phyloP scores from a whole-genome alignment of 2,888 invertebrate species.

The Colletes collaris region DNA sequence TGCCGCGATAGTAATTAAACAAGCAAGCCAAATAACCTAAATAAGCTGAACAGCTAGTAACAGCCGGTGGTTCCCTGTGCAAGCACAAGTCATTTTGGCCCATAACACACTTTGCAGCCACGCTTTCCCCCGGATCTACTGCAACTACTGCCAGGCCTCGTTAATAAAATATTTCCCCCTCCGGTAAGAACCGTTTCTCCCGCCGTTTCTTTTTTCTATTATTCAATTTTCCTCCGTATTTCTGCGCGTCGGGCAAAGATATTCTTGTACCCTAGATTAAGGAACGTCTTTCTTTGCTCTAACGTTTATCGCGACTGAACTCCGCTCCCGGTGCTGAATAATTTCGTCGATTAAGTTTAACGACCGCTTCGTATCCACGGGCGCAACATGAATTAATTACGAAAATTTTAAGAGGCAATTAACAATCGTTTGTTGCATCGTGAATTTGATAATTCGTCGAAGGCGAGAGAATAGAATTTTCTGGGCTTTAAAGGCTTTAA shows the following conservation, averaged over 20 bases:
- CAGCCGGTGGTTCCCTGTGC: constrained; percentile 1
- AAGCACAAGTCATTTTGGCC: constrained; percentile 21
- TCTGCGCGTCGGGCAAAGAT: constrained; percentile 36
- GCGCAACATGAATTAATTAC: constrained; percentile 36
- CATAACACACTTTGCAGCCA: constrained; percentile 18
- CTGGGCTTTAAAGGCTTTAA: background rate
- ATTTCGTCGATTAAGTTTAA: constrained; percentile 36
- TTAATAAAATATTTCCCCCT: constrained; percentile 57
- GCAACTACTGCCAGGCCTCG: constrained; percentile 25
- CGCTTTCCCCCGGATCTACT: background rate
- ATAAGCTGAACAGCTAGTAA: constrained; percentile 39
- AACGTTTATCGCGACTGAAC: constrained; percentile 32
- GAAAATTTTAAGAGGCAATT: background rate
- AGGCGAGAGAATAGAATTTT: background rate
- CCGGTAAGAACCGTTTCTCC: constrained; percentile 20
- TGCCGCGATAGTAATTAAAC: constrained; percentile 41
- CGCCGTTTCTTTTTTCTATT: constrained; percentile 27
- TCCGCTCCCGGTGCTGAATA: constrained; percentile 19
- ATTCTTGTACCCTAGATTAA: constrained; percentile 29
- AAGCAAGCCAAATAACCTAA: constrained; percentile 13
- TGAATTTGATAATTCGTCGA: background rate
- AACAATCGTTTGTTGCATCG: constrained; percentile 16
- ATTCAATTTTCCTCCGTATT: constrained; percentile 34
- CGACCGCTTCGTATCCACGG: constrained; percentile 8
- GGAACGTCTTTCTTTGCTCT: constrained; percentile 29